These are phyloP conservation scores for Tribolium freemani DNA, from an alignment of 2,888 invertebrate species.

Conservation along the genomic window DNA sequence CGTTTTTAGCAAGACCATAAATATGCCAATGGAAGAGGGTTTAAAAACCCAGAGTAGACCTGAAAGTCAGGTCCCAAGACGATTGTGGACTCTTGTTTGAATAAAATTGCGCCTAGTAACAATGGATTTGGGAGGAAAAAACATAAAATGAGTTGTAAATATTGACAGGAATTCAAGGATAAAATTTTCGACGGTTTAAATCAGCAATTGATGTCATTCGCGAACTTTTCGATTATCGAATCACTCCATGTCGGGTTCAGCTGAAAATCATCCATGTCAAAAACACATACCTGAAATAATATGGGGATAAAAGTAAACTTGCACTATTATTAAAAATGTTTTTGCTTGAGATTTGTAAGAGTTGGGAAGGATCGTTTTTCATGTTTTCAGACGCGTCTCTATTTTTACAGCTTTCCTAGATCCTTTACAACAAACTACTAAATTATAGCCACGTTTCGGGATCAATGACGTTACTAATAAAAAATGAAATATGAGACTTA, in stretches of 20 bases:
- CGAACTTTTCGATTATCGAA: constrained; percentile 19
- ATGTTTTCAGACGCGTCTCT: constrained; percentile 28
- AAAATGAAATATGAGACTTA: background rate
- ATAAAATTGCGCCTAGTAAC: constrained; percentile 21
- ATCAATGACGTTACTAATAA: background rate
- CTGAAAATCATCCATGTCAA: constrained; percentile 11
- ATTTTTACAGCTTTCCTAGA: constrained; percentile 31
- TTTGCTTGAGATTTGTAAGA: constrained; percentile 21
- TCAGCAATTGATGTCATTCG: background rate
- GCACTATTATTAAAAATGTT: constrained; percentile 16
- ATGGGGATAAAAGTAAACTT: constrained; percentile 1
- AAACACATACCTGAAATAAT: constrained; percentile 2
- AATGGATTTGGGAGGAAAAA: background rate
- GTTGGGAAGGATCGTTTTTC: constrained; percentile 29
- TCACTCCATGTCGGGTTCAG: constrained; percentile 17
- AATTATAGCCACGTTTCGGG: constrained; percentile 18
- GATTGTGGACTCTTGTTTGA: constrained; percentile 15
- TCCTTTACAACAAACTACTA: constrained; percentile 30
- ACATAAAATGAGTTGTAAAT: constrained; percentile 7
- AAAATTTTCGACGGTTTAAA: background rate
- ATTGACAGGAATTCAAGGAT: constrained; percentile 2
- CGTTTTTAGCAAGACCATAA: constrained; percentile 12
- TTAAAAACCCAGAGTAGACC: constrained; percentile 23
- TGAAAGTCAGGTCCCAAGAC: constrained; percentile 16
- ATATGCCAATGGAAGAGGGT: constrained; percentile 14